Evolutionary conservation across 2,888 invertebrate species (phyloP).

Genomic region (Prosopocoilus inquinatus): DNA sequence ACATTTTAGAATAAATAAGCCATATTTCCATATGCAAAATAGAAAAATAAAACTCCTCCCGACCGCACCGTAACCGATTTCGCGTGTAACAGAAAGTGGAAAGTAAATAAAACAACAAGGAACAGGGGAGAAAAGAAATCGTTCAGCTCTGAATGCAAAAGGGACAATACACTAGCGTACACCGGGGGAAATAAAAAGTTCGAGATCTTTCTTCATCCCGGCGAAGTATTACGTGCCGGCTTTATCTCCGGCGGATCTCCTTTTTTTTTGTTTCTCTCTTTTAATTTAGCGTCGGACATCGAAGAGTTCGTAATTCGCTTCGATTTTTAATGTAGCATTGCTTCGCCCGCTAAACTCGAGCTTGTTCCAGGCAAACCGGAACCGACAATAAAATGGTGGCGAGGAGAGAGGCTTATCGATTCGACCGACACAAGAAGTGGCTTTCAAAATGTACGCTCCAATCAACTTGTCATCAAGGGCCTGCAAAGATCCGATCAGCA

Average conservation of each 20-base stretch:
- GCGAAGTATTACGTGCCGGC: constrained; percentile 2
- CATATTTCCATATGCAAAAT: constrained; percentile 18
- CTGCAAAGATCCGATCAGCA: constrained; percentile 71
- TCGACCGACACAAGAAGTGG: constrained; percentile 56
- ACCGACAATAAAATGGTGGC: constrained; percentile 75
- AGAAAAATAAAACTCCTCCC: constrained; percentile 10
- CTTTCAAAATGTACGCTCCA: constrained; percentile 56
- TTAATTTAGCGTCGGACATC: constrained; percentile 5
- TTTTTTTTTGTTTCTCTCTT: not conserved
- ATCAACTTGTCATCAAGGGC: constrained; percentile 59
- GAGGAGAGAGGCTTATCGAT: constrained; percentile 64
- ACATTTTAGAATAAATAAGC: constrained; percentile 5
- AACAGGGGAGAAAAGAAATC: constrained; percentile 14
- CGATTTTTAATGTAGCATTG: not conserved
- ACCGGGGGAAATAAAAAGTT: constrained; percentile 17
- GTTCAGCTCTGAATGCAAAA: constrained; percentile 11
- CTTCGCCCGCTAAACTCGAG: not conserved
- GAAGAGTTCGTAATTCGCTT: no score
- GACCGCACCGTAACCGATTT: constrained; percentile 30
- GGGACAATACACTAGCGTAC: constrained; percentile 17
- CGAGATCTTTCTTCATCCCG: constrained; percentile 11
- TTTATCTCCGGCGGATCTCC: not conserved
- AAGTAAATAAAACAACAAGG: constrained; percentile 33
- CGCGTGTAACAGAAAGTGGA: constrained; percentile 32
- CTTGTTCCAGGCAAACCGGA: constrained; percentile 65